Evolutionary conservation across 2,797 vertebrate species (phyloP), one percentile per base, ranked within the genome.

Genomic region (Gymnoscopelus microlampas): DNA sequence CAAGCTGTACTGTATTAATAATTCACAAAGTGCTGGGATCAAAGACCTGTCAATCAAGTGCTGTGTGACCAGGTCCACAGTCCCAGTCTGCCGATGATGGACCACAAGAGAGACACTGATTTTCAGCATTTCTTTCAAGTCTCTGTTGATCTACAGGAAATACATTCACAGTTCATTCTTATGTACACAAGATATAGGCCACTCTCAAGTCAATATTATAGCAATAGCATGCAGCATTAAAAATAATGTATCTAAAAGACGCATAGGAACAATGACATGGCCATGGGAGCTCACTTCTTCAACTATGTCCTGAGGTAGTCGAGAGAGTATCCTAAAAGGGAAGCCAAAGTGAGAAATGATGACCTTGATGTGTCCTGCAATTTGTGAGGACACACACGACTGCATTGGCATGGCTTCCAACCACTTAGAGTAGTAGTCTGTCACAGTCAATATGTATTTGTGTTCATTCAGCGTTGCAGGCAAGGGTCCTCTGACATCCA

Each of bases 401-500:
- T 83, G 76, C 80, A 92, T 84, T 0, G 92, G 89, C 5, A 81
- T 70, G 0, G 90, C 90, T 49, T 93, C 92, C 57, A 93, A 87
- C 91, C 92, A 93, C 77, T 89, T 88, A n/a, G 92, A 92, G 85
- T 72, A 87, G 39, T 78, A 90, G 76, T 93, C 92, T 0, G 80
- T 87, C 49, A 93, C 35, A 0, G 86, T 88, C 47, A 93, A 23
- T n/a, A 93, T 61, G 78, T 88, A 93, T 56, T 70, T 83, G 86
- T 91, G 79, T 51, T 82, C 82, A 3, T 80, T 91, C 14, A 32
- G 51, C 0, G 92, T 92, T 23, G 63, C 57, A 0, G 89, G 86
- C 57, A 93, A 76, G 1, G 91, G 91, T 1, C 92, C 92, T 9
- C 90, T 83, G 54, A 94, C 72, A 24, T 94, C 92, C 80, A 94